These are phyloP conservation scores for Limnephilus auricula DNA, from an alignment of 2,888 invertebrate species.

Conservation along the genomic window DNA sequence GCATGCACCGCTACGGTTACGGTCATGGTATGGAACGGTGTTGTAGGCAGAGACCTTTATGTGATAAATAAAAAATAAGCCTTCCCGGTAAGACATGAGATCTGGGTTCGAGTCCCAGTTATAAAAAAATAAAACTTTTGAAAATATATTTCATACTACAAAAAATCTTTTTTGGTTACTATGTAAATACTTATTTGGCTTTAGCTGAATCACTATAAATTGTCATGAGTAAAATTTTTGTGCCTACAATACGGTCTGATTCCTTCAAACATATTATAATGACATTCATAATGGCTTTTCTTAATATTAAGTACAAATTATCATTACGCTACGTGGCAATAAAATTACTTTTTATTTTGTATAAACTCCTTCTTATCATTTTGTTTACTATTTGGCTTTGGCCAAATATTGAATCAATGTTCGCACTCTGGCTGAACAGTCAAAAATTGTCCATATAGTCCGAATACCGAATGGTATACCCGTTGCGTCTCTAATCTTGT, in stretches of 20 bases:
- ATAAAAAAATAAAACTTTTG: too few relatives aligned
- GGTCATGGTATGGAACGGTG: too few relatives aligned
- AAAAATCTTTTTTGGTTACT: background rate
- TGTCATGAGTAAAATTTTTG: background rate
- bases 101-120: too few relatives aligned
- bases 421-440: background rate
- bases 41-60: too few relatives aligned
- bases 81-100: too few relatives aligned
- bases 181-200: background rate
- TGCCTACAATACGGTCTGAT: background rate
- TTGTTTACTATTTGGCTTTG: background rate
- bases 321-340: background rate
- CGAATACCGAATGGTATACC: background rate
- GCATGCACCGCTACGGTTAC: too few relatives aligned
- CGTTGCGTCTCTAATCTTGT: background rate
- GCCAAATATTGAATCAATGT: background rate
- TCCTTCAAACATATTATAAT: background rate
- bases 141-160: too few relatives aligned
- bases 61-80: too few relatives aligned
- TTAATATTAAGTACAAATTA: background rate
- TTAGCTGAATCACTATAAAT: background rate
- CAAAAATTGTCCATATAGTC: background rate
- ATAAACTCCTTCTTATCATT: background rate
- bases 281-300: background rate
- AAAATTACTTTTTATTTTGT: background rate